A percentile compares a stretch with the other conserved stretches of the same genome.
These are phyloP conservation scores for Heliothis subflexa DNA, from an alignment of 1,140 invertebrate species.

Conservation along the genomic window DNA sequence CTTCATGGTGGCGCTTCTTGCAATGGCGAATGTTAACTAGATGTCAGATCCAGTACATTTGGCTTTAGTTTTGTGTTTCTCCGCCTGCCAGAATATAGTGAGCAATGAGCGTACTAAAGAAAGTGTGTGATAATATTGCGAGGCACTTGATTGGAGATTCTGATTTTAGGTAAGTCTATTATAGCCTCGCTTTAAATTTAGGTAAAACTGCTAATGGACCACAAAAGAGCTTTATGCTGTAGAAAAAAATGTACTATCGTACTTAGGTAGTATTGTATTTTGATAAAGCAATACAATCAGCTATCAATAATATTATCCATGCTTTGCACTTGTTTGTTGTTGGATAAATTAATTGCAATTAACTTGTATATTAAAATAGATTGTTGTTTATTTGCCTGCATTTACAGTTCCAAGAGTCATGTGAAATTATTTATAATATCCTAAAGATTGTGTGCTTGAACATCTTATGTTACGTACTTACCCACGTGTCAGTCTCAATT, in stretches of 20 bases:
- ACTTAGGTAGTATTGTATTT: conserved; percentile 13
- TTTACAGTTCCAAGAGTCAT: no score
- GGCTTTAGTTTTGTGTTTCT: not conserved
- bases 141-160: not conserved
- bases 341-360: conserved; percentile 10
- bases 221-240: not conserved
- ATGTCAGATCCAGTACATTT: not conserved
- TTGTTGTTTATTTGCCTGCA: no score
- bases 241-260: not conserved
- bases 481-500: no score
- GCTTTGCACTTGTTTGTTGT: not conserved
- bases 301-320: conserved; percentile 18
- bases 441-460: no score
- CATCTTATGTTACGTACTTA: no score
- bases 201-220: not conserved
- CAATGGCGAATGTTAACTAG: conserved; percentile 8
- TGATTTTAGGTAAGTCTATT: conserved; percentile 1
- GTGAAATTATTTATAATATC: no score
- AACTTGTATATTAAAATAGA: not conserved
- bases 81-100: conserved; percentile 9
- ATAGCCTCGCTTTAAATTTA: not conserved
- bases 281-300: conserved; percentile 16
- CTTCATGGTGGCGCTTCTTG: conserved; percentile 32
- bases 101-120: conserved; percentile 24
- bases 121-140: not conserved